Conservation (phyloP, 1,140 invertebrate genomes). For the Epicauta chinensis region DNA sequence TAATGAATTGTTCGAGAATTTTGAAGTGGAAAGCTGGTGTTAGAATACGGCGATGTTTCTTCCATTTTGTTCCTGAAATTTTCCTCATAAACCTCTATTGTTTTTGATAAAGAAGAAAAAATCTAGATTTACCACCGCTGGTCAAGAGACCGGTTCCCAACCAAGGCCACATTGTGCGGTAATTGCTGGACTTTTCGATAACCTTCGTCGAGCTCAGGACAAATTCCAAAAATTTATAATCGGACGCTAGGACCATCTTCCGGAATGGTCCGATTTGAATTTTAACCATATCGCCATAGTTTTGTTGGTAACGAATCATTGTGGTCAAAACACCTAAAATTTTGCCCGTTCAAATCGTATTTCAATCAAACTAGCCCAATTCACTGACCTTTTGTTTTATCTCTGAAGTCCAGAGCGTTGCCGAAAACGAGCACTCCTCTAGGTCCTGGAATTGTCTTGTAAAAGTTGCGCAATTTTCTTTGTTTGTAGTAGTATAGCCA, state of each 20-base stretch:
- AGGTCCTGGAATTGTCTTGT: slow-evolving; percentile 30
- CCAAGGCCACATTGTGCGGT: slow-evolving; percentile 69
- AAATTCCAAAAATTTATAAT: slow-evolving; percentile 32
- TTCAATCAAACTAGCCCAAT: neutral
- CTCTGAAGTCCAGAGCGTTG: slow-evolving; percentile 25
- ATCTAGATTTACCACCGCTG: slow-evolving; percentile 49
- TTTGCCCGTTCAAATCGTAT: neutral
- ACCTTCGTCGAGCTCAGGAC: slow-evolving; percentile 64
- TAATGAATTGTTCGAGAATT: slow-evolving; percentile 69
- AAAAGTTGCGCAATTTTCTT: slow-evolving; percentile 9
- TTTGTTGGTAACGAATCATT: slow-evolving; percentile 14
- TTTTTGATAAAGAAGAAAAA: no score
- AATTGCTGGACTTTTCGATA: slow-evolving; percentile 67
- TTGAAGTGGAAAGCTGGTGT: slow-evolving; percentile 83
- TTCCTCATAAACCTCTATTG: no score
- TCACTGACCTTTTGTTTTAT: slow-evolving; percentile 12
- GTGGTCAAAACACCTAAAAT: slow-evolving; percentile 21
- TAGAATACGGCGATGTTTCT: slow-evolving; percentile 57
- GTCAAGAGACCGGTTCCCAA: slow-evolving; percentile 71
- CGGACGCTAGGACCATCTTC: slow-evolving; percentile 13
- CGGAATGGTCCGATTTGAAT: slow-evolving; percentile 4
- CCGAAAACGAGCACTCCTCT: slow-evolving; percentile 32
- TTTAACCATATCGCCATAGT: slow-evolving; percentile 16
- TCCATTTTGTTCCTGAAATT: slow-evolving; percentile 49
- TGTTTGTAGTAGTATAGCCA: slow-evolving; percentile 5